Conservation (phyloP, 2,888 invertebrate genomes). For the Cosmia trapezina region DNA sequence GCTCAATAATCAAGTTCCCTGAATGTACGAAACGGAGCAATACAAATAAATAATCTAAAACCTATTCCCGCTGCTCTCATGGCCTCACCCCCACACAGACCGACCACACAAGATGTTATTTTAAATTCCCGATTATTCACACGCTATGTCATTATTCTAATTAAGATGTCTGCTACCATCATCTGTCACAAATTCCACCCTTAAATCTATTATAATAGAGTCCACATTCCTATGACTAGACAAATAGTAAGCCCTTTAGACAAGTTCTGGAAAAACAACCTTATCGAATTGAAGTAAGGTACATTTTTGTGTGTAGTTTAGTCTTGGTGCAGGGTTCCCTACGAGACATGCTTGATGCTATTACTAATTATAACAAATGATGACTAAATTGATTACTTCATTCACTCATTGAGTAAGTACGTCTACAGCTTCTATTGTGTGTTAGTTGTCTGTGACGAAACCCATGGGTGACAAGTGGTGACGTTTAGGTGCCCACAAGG, state of each 20-base stretch:
- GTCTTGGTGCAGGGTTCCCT: conserved; percentile 15
- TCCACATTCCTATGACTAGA: conserved; percentile 19
- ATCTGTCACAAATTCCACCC: conserved; percentile 16
- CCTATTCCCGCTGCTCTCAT: conserved; percentile 22
- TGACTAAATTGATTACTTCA: conserved; percentile 57
- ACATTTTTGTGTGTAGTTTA: conserved; percentile 12
- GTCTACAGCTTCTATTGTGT: neutral
- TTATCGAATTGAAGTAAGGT: fast-evolving
- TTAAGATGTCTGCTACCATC: conserved; percentile 64
- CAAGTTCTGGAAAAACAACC: conserved; percentile 4
- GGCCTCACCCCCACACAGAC: conserved; percentile 45
- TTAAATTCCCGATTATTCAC: conserved; percentile 70
- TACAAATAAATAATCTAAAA: neutral
- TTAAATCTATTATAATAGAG: neutral
- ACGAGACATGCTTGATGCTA: conserved; percentile 36
- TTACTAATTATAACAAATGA: conserved; percentile 55
- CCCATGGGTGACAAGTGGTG: neutral
- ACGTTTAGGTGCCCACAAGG: neutral
- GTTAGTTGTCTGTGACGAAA: neutral
- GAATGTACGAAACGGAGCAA: neutral
- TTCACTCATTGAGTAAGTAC: conserved; percentile 18
- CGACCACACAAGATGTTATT: conserved; percentile 69
- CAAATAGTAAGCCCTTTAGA: neutral
- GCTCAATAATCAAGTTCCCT: neutral
- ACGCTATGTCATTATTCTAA: conserved; percentile 73